Conservation (phyloP, 92 coral and sea anemone genomes). For the Phenganax subtilis region DNA sequence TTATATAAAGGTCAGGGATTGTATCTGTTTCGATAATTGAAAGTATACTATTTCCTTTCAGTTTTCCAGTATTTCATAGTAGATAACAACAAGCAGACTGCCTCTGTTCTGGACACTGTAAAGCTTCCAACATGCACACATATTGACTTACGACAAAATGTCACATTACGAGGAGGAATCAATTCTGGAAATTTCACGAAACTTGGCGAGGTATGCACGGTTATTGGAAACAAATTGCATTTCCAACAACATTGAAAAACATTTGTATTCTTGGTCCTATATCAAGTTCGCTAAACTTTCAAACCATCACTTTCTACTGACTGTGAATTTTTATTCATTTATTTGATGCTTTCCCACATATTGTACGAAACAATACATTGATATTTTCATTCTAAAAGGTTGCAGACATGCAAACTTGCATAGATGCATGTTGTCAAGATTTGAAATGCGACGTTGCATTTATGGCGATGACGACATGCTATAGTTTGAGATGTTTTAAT, state of each 20-base stretch:
- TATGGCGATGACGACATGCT: slow-evolving; percentile 88
- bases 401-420: slow-evolving; percentile 98
- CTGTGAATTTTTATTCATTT: no score
- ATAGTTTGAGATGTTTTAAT: slow-evolving; percentile 71
- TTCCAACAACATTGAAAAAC: no score
- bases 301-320: no score
- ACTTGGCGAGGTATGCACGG: slow-evolving; percentile 52
- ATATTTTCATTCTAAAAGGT: slow-evolving; percentile 11
- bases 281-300: no score
- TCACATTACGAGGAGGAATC: slow-evolving; percentile 89
- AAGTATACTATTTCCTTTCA: slow-evolving; percentile 6
- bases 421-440: slow-evolving; percentile 98
- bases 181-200: slow-evolving; percentile 91
- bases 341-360: no score
- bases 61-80: slow-evolving; percentile 94
- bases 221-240: no score
- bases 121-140: slow-evolving; percentile 98
- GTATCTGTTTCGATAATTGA: background rate
- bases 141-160: slow-evolving; percentile 77
- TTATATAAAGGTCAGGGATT: background rate
- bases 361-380: no score
- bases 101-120: slow-evolving; percentile 87
- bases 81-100: slow-evolving; percentile 90
- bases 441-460: slow-evolving; percentile 86
- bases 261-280: no score